phyloP scores from a whole-genome alignment of 2,888 invertebrate species.

The Dysmachus trigonus region DNA sequence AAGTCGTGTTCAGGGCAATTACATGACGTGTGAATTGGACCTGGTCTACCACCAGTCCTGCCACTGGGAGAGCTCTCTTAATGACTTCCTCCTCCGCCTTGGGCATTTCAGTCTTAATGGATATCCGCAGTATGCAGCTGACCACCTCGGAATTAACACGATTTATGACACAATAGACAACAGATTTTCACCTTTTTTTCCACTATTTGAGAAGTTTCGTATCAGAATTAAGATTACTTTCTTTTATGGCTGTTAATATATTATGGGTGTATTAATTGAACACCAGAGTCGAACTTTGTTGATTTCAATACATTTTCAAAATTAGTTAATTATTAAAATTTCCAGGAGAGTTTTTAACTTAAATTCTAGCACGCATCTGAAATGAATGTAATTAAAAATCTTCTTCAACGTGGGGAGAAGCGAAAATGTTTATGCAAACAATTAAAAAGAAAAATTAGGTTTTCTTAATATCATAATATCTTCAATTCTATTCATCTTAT shows the following conservation, averaged over 20 bases:
- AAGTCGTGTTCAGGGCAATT: background rate
- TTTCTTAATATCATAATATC: too few relatives aligned
- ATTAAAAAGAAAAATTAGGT: too few relatives aligned
- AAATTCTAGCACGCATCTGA: too few relatives aligned
- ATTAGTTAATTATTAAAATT: too few relatives aligned
- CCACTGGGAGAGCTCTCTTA: background rate
- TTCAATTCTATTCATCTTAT: too few relatives aligned
- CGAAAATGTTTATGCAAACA: too few relatives aligned
- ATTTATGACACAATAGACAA: background rate
- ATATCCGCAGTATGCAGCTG: background rate
- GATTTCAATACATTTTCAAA: too few relatives aligned
- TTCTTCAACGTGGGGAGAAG: too few relatives aligned
- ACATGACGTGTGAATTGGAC: conserved; percentile 3
- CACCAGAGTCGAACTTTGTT: background rate
- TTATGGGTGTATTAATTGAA: background rate
- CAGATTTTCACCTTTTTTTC: background rate
- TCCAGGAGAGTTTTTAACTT: too few relatives aligned
- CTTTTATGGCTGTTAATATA: background rate
- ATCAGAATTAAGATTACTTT: background rate
- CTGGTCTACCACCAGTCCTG: background rate
- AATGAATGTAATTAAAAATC: too few relatives aligned
- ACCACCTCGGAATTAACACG: background rate
- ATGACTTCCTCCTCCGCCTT: background rate
- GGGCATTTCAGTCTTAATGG: background rate
- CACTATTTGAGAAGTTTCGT: background rate